These are phyloP conservation scores for Phylloscopus collybita DNA, from an alignment of 2,797 vertebrate species.

Conservation along the genomic window DNA sequence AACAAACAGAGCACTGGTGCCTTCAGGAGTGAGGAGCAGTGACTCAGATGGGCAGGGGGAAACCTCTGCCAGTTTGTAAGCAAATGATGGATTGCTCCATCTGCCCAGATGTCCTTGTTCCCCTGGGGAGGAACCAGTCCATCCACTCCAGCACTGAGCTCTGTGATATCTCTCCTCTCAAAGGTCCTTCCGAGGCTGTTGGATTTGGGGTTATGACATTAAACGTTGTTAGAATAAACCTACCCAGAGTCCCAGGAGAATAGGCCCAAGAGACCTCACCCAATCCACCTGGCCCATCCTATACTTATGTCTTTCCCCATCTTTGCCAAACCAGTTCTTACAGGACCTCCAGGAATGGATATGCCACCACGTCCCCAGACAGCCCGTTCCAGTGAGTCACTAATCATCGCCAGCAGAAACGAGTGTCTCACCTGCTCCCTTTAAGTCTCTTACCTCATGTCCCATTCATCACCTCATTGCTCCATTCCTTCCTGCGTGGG, in stretches of 20 bases:
- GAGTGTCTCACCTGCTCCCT: conserved; percentile 11
- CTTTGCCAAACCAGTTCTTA: conserved; percentile 56
- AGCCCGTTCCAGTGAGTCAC: conserved; percentile 54
- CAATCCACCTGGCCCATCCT: conserved; percentile 30
- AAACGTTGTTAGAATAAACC: conserved; percentile 34
- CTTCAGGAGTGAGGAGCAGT: background rate
- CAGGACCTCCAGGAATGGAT: conserved; percentile 61
- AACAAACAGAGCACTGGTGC: background rate
- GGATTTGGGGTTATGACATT: conserved; percentile 15
- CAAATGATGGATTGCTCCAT: conserved; percentile 58
- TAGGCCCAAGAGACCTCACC: conserved; percentile 12
- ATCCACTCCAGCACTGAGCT: background rate
- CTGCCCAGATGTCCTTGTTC: background rate
- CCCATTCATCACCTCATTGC: conserved; percentile 19
- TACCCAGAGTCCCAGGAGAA: conserved; percentile 3
- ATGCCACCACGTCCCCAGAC: conserved; percentile 20
- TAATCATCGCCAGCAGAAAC: conserved; percentile 13
- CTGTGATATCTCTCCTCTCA: conserved; percentile 9
- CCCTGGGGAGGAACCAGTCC: conserved; percentile 15
- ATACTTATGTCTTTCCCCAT: conserved; percentile 68
- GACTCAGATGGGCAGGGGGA: conserved; percentile 26
- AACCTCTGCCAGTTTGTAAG: conserved; percentile 2
- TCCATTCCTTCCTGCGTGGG: background rate
- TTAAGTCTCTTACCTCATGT: background rate
- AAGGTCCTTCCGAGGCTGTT: conserved; percentile 14